Evolutionary conservation across 2,113 vertebrate species (phyloP).

Genomic region (Esox niger): DNA sequence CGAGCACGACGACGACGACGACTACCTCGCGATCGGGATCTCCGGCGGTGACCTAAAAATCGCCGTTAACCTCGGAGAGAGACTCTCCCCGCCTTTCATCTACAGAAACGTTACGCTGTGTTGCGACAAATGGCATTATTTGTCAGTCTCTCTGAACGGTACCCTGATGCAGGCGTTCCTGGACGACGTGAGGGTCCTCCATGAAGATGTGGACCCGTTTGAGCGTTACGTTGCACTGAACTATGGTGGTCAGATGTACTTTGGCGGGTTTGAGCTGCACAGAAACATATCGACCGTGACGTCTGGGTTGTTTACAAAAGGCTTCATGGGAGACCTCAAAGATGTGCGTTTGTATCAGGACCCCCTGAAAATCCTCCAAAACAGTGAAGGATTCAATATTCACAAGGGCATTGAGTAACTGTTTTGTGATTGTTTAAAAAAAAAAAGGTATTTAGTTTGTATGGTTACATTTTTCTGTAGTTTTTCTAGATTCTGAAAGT

Average conservation of each 20-base stretch:
- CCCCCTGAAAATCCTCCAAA: conserved; percentile 66
- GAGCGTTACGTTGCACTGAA: conserved; percentile 81
- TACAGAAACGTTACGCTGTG: conserved; percentile 57
- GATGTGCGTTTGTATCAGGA: conserved; percentile 80
- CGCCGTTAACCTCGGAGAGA: conserved; percentile 81
- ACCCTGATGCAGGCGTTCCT: conserved; percentile 76
- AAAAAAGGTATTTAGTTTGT: neutral
- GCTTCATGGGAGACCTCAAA: conserved; percentile 80
- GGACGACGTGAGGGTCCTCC: conserved; percentile 68
- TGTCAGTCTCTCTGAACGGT: conserved; percentile 73
- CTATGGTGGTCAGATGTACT: conserved; percentile 76
- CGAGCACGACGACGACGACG: conserved; percentile 78
- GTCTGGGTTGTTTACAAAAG: conserved; percentile 73
- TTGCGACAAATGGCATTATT: conserved; percentile 70
- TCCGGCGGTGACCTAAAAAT: conserved; percentile 74
- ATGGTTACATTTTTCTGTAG: neutral
- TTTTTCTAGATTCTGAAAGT: neutral
- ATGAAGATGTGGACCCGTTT: conserved; percentile 76
- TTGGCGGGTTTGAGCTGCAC: conserved; percentile 82
- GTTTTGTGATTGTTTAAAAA: neutral
- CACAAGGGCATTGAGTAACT: conserved; percentile 62
- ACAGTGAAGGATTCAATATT: conserved; percentile 82
- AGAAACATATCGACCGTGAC: conserved; percentile 70
- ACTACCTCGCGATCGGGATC: conserved; percentile 82
- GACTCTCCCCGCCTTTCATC: conserved; percentile 64